phyloP scores from a whole-genome alignment of 2,797 vertebrate species.

The Fistularia commersonii region DNA sequence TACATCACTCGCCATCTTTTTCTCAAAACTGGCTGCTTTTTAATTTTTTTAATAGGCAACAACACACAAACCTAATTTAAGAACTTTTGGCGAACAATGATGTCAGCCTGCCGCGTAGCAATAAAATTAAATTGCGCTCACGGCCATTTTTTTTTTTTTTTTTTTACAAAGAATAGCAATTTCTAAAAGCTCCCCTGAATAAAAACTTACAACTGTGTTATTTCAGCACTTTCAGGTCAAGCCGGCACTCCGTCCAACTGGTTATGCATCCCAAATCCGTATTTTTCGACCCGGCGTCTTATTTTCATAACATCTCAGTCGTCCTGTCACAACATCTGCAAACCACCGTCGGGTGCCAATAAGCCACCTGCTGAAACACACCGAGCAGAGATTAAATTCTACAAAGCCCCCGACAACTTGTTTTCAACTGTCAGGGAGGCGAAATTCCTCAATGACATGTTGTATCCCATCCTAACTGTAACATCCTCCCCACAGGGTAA shows the following conservation, averaged over 20 bases:
- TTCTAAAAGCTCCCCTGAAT: conserved; percentile 11
- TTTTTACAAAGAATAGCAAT: neutral
- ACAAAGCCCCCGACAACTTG: conserved; percentile 48
- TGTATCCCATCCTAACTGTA: conserved; percentile 68
- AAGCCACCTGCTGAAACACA: conserved; percentile 35
- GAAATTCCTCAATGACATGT: conserved; percentile 73
- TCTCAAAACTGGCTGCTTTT: conserved; percentile 38
- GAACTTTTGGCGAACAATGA: conserved; percentile 16
- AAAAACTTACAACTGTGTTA: neutral
- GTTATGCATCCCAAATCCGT: neutral
- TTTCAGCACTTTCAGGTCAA: neutral
- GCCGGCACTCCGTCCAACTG: neutral
- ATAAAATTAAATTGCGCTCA: conserved; percentile 19
- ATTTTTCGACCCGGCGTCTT: conserved; percentile 10
- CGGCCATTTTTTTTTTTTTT: conserved; percentile 11
- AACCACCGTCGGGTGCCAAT: conserved; percentile 22
- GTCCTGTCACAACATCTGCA: conserved; percentile 41
- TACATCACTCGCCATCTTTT: neutral
- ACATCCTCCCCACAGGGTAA: conserved; percentile 74
- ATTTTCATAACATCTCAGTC: conserved; percentile 23
- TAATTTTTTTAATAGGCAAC: conserved; percentile 26
- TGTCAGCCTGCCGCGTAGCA: conserved; percentile 12
- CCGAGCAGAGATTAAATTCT: conserved; percentile 35
- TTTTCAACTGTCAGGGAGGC: conserved; percentile 67
- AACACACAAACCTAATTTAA: conserved; percentile 15